These are phyloP conservation scores for Microcebus griseorufus DNA, from an alignment of 2,113 vertebrate species.

Conservation along the genomic window DNA sequence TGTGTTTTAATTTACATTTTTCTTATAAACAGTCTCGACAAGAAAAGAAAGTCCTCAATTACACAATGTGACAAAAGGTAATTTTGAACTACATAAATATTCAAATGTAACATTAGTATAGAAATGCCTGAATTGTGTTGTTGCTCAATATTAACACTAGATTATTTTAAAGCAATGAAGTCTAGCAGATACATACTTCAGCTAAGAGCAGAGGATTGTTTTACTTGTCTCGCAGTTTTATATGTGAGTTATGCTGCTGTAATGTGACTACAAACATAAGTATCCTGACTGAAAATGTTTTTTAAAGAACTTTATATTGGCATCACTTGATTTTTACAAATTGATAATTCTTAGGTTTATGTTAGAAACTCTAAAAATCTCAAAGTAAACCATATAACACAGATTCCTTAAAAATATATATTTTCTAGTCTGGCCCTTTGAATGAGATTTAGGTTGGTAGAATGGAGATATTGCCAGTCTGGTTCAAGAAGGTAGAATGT, in stretches of 20 bases:
- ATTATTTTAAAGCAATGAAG: not conserved
- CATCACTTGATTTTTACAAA: not conserved
- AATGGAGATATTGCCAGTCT: not conserved
- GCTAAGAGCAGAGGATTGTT: not conserved
- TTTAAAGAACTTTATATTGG: not conserved
- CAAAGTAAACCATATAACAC: not conserved
- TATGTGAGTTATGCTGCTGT: not conserved
- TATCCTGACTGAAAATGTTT: not conserved
- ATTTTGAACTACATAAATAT: not conserved
- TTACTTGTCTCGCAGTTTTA: not conserved
- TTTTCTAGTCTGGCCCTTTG: not conserved
- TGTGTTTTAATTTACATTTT: slow-evolving; percentile 16
- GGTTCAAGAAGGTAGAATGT: not conserved
- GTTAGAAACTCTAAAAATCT: not conserved
- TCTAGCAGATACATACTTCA: not conserved
- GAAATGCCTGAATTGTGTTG: not conserved
- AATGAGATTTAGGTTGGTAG: not conserved
- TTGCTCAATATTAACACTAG: not conserved
- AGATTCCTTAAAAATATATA: not conserved
- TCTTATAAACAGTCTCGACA: slow-evolving; percentile 46
- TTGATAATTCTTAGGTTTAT: not conserved
- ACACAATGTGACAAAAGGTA: slow-evolving; percentile 83
- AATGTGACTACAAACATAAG: not conserved
- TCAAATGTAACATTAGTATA: not conserved
- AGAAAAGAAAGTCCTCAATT: slow-evolving; percentile 75